phyloP scores from a whole-genome alignment of 2,888 invertebrate species.

The Slavum lentiscoides region DNA sequence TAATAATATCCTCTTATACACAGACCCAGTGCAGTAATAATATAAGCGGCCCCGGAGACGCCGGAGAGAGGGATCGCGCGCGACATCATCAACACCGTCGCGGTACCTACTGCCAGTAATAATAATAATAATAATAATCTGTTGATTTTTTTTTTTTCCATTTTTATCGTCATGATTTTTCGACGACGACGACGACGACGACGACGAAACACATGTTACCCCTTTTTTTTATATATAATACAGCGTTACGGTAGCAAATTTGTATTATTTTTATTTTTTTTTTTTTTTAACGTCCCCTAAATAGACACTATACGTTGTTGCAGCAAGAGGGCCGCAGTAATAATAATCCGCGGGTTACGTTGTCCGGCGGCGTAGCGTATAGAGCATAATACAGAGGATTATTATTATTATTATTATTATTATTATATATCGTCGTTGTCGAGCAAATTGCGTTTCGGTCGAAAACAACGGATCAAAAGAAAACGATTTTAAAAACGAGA shows the following conservation, averaged over 20 bases:
- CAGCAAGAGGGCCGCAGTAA: conserved; percentile 17
- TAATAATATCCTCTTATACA: conserved; percentile 40
- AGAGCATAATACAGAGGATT: too few relatives aligned
- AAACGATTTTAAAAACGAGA: too few relatives aligned
- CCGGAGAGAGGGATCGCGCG: conserved; percentile 46
- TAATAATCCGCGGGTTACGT: neutral
- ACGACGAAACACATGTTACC: conserved; percentile 49
- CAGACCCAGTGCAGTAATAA: conserved; percentile 1
- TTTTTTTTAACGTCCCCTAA: conserved; percentile 42
- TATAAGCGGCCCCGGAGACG: conserved; percentile 32
- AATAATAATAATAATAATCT: conserved; percentile 7
- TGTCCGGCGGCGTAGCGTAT: neutral
- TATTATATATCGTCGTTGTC: conserved; percentile 13
- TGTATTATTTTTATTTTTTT: too few relatives aligned
- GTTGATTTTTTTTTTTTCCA: conserved; percentile 42
- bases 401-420: too few relatives aligned
- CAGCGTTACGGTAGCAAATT: conserved; percentile 8
- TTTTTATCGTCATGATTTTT: conserved; percentile 53
- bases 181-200: too few relatives aligned
- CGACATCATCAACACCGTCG: conserved; percentile 49
- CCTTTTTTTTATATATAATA: conserved; percentile 35
- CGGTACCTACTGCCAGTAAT: conserved; percentile 5
- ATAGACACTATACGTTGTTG: conserved; percentile 10
- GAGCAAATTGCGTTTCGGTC: conserved; percentile 45
- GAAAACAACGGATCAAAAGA: conserved; percentile 17